phyloP scores from a whole-genome alignment of 2,113 vertebrate species.

The Sitta europaea region DNA sequence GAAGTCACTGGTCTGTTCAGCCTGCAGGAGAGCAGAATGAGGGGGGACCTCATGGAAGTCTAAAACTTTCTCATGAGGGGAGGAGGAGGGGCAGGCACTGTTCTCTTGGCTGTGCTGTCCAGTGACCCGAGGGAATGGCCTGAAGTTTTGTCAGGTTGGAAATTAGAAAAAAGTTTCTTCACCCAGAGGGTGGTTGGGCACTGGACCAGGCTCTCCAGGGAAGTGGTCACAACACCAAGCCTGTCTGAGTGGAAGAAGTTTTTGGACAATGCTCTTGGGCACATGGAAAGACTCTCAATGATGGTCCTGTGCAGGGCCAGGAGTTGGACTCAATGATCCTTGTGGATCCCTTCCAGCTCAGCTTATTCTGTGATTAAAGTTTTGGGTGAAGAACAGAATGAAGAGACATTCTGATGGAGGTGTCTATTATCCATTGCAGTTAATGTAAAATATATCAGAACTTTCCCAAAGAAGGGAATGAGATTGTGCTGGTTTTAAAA shows the following conservation, averaged over 20 bases:
- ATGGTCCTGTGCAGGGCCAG: not conserved
- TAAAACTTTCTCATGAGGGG: not conserved
- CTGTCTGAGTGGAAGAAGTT: too few species aligned
- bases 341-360: not conserved
- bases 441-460: not conserved
- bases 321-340: not conserved
- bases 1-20: not conserved
- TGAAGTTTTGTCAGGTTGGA: not conserved
- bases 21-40: not conserved
- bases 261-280: not conserved
- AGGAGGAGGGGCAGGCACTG: not conserved
- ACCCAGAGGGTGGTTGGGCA: too few species aligned
- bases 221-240: not conserved
- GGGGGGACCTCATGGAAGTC: too few species aligned
- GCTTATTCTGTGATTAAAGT: not conserved
- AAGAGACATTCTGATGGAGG: not conserved
- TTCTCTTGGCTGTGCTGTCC: not conserved
- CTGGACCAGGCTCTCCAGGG: not conserved
- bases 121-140: rapidly evolving
- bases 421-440: not conserved
- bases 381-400: not conserved
- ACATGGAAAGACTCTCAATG: not conserved
- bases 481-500: not conserved
- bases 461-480: not conserved
- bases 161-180: not conserved